phyloP scores from a whole-genome alignment of 2,888 invertebrate genomes.

The Macaria liturata region DNA sequence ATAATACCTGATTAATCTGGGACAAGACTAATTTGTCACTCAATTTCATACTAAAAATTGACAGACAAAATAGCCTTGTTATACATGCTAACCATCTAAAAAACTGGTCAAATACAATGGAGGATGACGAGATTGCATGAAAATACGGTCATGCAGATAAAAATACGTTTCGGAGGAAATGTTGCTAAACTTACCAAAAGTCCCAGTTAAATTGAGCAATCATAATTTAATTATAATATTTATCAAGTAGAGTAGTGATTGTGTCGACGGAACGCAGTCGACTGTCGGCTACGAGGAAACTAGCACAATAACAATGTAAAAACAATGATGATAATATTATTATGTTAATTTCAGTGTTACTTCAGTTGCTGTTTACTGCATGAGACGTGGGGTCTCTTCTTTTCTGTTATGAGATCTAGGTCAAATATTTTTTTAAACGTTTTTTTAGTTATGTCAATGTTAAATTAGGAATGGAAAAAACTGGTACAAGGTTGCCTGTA shows the following conservation, averaged over 20 bases:
- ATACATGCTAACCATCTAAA: constrained; percentile 49
- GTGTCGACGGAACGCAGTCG: constrained; percentile 30
- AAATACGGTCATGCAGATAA: constrained; percentile 54
- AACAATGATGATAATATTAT: constrained; percentile 55
- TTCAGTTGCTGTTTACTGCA: constrained; percentile 37
- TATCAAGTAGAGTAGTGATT: constrained; percentile 25
- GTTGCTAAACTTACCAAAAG: constrained; percentile 49
- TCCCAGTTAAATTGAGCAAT: constrained; percentile 39
- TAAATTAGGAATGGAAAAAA: no score
- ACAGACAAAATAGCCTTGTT: constrained; percentile 33
- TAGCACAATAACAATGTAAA: constrained; percentile 43
- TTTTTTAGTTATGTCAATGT: no score
- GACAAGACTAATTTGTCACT: no score
- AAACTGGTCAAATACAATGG: constrained; percentile 37
- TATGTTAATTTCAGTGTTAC: constrained; percentile 58
- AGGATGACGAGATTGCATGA: constrained; percentile 49
- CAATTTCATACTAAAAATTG: no score
- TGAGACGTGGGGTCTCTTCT: constrained; percentile 33
- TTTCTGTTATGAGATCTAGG: constrained; percentile 22
- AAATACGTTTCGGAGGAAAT: constrained; percentile 30
- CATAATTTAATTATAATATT: constrained; percentile 25
- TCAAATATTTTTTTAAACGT: no score
- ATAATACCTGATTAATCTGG: constrained; percentile 42
- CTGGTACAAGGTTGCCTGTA: no score
- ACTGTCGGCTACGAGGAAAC: constrained; percentile 46